phyloP scores from a whole-genome alignment of 2,113 vertebrate genomes.

The Mormoops blainvillei region DNA sequence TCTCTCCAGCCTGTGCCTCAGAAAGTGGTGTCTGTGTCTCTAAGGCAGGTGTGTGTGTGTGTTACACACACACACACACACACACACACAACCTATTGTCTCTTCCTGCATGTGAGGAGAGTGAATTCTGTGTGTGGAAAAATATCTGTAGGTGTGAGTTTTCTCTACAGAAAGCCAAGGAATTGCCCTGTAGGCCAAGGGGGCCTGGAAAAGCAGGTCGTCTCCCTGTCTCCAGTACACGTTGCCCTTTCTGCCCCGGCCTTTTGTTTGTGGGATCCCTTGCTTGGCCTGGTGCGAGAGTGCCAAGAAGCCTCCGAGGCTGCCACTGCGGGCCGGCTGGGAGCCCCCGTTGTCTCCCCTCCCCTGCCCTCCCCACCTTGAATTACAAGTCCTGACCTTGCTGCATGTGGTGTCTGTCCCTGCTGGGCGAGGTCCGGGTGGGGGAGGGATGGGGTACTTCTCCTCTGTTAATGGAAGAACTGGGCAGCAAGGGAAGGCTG shows the following conservation, averaged over 20 bases:
- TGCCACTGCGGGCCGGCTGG: not conserved
- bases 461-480: not conserved
- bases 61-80: not conserved
- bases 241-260: not conserved
- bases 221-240: accelerated
- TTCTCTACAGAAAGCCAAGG: not conserved
- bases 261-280: not conserved
- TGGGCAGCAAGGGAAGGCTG: not conserved
- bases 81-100: not conserved
- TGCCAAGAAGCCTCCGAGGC: not conserved
- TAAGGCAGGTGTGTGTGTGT: constrained; percentile 2
- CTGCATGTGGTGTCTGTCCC: not conserved
- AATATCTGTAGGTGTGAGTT: not conserved
- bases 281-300: not conserved
- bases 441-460: not conserved
- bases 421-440: not conserved
- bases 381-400: not conserved
- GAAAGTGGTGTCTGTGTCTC: constrained; percentile 2
- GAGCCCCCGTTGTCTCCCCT: not conserved
- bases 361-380: not conserved
- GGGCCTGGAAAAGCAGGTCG: not conserved
- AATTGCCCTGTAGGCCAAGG: not conserved
- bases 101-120: not conserved
- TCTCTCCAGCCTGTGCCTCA: constrained; percentile 27
- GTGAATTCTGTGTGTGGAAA: not conserved